Evolutionary conservation across 1,140 invertebrate species (phyloP).

Genomic region (Thereuonema tuberculata): DNA sequence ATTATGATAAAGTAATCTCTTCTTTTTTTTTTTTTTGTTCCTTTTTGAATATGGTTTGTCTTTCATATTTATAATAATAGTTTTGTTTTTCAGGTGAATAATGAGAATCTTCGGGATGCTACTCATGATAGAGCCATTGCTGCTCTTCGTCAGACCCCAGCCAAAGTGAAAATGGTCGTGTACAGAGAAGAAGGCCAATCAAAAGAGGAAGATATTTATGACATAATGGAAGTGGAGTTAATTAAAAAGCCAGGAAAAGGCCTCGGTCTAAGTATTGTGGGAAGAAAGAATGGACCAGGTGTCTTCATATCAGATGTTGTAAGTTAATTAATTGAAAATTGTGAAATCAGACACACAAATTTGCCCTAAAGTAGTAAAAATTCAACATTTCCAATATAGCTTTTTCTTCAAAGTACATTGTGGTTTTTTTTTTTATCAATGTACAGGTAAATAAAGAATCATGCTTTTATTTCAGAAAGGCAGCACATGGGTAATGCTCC

Average conservation of each 20-base stretch:
- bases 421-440: too few relatives aligned
- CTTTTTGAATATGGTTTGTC: too few relatives aligned
- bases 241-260: slow-evolving; percentile 84
- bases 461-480: too few relatives aligned
- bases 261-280: slow-evolving; percentile 77
- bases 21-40: too few relatives aligned
- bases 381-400: too few relatives aligned
- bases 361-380: too few relatives aligned
- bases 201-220: slow-evolving; percentile 53
- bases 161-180: slow-evolving; percentile 73
- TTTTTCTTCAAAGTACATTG: too few relatives aligned
- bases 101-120: slow-evolving; percentile 53
- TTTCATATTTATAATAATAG: too few relatives aligned
- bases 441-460: too few relatives aligned
- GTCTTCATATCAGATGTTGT: slow-evolving; percentile 93
- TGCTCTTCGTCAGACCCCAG: slow-evolving; percentile 52
- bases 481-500: too few relatives aligned
- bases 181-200: slow-evolving; percentile 58
- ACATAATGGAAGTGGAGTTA: slow-evolving; percentile 77
- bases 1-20: not conserved
- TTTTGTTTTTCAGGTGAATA: slow-evolving; percentile 42
- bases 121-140: slow-evolving; percentile 47
- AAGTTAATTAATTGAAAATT: too few relatives aligned
- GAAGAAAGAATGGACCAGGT: slow-evolving; percentile 69
- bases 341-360: too few relatives aligned